Conservation (phyloP, 2,113 vertebrate species). For the Hyaena hyaena region DNA sequence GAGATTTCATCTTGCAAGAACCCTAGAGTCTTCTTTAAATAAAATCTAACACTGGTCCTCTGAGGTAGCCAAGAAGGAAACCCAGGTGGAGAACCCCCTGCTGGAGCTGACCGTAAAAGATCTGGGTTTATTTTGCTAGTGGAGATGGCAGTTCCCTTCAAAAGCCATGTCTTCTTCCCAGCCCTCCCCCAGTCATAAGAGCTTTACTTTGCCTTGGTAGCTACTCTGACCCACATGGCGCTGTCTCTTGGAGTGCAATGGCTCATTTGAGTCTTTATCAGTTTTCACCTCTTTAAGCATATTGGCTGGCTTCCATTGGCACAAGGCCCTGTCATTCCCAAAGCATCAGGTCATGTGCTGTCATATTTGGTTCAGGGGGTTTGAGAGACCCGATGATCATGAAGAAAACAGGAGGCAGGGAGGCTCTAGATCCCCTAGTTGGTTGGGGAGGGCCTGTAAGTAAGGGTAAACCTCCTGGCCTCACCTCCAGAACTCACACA, state of each 20-base stretch:
- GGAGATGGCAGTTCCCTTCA: not conserved
- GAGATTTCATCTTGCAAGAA: not conserved
- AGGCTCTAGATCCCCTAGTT: not conserved
- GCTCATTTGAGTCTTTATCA: fast-evolving
- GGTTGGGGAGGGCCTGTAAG: not conserved
- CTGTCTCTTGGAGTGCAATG: not conserved
- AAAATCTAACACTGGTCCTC: not conserved
- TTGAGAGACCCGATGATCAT: not conserved
- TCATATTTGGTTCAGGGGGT: not conserved
- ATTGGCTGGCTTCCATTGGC: not conserved
- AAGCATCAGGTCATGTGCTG: not conserved
- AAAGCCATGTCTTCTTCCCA: not conserved
- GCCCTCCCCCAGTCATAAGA: not conserved
- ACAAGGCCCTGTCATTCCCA: not conserved
- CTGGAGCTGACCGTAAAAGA: not conserved
- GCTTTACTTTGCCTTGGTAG: slow-evolving; percentile 20
- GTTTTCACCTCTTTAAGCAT: not conserved
- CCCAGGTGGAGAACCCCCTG: not conserved
- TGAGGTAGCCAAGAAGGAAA: not conserved
- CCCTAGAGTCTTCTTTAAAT: not conserved
- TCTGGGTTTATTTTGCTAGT: not conserved
- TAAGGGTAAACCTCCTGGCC: not conserved
- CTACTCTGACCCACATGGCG: not conserved
- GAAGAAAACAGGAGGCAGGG: not conserved
- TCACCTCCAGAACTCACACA: not conserved